Conservation (phyloP, 2,888 invertebrate species). For the Cyrtodaria siliqua region DNA sequence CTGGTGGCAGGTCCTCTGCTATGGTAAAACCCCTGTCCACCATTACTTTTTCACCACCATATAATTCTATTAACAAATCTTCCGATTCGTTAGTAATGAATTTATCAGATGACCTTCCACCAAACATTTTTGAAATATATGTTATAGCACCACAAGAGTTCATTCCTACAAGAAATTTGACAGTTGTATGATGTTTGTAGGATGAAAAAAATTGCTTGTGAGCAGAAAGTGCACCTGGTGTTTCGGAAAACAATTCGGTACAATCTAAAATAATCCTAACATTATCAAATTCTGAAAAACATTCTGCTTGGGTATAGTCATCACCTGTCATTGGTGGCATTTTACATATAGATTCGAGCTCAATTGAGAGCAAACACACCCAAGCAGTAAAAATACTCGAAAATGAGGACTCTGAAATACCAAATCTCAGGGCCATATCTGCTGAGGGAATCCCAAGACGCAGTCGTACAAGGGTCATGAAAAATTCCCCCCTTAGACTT, state of each 20-base stretch:
- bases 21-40: slow-evolving; percentile 51
- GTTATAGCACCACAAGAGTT: slow-evolving; percentile 47
- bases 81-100: slow-evolving; percentile 33
- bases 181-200: slow-evolving; percentile 52
- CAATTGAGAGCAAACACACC: no score
- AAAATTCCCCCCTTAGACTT: slow-evolving; percentile 22
- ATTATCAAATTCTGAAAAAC: no score
- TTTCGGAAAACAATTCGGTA: slow-evolving; percentile 39
- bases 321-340: no score
- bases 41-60: slow-evolving; percentile 52
- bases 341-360: no score
- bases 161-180: slow-evolving; percentile 51
- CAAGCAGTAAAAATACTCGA: no score
- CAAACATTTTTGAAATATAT: slow-evolving; percentile 50
- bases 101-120: slow-evolving; percentile 48
- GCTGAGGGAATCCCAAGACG: slow-evolving; percentile 12
- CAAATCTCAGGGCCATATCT: slow-evolving; percentile 30
- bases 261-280: no score
- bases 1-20: slow-evolving; percentile 21
- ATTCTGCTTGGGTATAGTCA: no score
- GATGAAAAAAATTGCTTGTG: slow-evolving; percentile 40
- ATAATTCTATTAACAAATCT: slow-evolving; percentile 15
- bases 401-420: slow-evolving; percentile 10
- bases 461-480: slow-evolving; percentile 37
- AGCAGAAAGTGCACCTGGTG: slow-evolving; percentile 25